phyloP scores from a whole-genome alignment of 2,888 invertebrate species.

The Cephus sareptanus region DNA sequence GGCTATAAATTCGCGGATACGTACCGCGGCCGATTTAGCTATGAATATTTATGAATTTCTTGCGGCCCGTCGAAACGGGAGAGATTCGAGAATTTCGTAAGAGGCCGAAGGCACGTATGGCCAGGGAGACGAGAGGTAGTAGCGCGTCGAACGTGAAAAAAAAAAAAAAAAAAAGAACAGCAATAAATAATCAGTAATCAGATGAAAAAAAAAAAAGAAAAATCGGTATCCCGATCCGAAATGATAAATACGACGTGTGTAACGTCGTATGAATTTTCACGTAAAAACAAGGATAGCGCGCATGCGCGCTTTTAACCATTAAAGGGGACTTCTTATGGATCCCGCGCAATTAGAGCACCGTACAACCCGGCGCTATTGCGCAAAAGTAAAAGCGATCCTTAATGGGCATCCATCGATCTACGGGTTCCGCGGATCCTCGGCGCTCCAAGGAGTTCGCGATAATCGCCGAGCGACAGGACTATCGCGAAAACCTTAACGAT shows the following conservation, averaged over 20 bases:
- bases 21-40: constrained; percentile 35
- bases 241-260: background rate
- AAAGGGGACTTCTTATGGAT: background rate
- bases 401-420: background rate
- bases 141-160: background rate
- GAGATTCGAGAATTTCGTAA: constrained; percentile 34
- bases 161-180: background rate
- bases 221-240: background rate
- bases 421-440: background rate
- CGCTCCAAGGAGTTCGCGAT: background rate
- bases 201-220: background rate
- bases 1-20: constrained; percentile 38
- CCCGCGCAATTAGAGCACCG: constrained; percentile 6
- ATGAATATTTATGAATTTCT: constrained; percentile 49
- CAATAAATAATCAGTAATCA: background rate
- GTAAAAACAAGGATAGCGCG: background rate
- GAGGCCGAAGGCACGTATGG: background rate
- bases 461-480: background rate
- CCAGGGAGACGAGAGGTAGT: background rate
- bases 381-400: constrained; percentile 4
- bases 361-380: background rate
- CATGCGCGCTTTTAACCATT: background rate
- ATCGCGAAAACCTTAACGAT: background rate
- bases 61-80: constrained; percentile 1
- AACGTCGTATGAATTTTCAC: background rate